Base-by-base conservation (phyloP, 2,888 invertebrate genomes). In the Macrostomum cliftonense region DNA sequence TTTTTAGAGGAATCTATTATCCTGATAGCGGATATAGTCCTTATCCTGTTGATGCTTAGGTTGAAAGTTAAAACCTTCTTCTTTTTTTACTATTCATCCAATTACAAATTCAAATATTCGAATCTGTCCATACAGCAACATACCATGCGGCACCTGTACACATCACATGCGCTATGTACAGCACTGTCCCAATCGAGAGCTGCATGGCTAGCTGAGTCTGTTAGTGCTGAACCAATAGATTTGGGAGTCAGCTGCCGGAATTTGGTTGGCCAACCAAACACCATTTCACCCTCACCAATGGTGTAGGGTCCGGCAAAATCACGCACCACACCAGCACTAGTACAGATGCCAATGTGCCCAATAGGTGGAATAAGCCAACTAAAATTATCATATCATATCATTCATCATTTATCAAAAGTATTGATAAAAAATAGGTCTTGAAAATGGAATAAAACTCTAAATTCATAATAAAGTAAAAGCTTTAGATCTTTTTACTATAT, bases 271-370 rank as follows among this genome's bases (percentile, higher is more conserved):
- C 68, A 68, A 40, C 75, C 75, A 63, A 75, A 75, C 1, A 70
- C 74, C 74, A 75, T 75, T 40, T 69, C 58, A 57, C 74, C 72
- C 55, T 74, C 73, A 0, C 87, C 83, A 0, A 97, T 95, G 71
- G 77, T 82, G 69, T 91, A 95, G 0, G 93, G 86, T 0, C 93
- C 95, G 39, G 93, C 91, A 76, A 97, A 99, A 70, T 97, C 97
- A 54, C 93, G 74, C 53, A 99, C 93, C 1, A 95, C 76, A 11
- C 93, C 76, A 42, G 77, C 77, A 1, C 89, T 84, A 53, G 80
- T 80, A 46, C 81, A 82, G 56, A 91, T 89, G 7, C 97, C 97
- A 88, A 95, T 93, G 67, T 97, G 97, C 0, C 97, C 97, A 59
- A 97, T 81, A 55, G 95, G 77, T n/a, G 97, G 97, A 57, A 91